A percentile compares a stretch with the other conserved stretches of the same genome.
Evolutionary conservation across 2,113 vertebrate species (phyloP).

Genomic region (Hydrochoerus hydrochaeris): DNA sequence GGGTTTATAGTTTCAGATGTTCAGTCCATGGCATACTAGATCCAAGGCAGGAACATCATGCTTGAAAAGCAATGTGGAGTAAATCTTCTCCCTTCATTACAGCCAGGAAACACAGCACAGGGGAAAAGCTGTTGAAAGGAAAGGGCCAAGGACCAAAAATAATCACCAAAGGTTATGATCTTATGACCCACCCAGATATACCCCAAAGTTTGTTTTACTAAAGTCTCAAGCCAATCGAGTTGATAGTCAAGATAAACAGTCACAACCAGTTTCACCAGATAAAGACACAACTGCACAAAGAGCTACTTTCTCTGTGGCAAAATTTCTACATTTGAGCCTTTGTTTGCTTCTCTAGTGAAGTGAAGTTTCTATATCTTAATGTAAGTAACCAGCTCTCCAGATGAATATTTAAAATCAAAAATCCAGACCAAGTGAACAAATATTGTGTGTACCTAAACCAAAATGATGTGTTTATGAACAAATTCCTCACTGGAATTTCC

Average conservation of each 20-base stretch:
- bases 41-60: not conserved
- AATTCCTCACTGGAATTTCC: not conserved
- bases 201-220: not conserved
- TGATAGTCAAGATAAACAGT: not conserved
- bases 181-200: not conserved
- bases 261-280: not conserved
- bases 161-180: not conserved
- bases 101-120: not conserved
- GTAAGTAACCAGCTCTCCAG: not conserved
- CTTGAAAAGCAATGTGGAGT: not conserved
- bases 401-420: constrained; percentile 19
- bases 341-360: not conserved
- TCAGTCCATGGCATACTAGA: not conserved
- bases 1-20: not conserved
- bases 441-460: not conserved
- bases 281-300: not conserved
- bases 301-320: not conserved
- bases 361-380: not conserved
- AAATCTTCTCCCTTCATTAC: not conserved
- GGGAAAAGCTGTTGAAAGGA: not conserved
- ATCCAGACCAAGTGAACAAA: not conserved
- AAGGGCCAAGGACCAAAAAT: not conserved
- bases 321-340: not conserved
- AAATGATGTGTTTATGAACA: not conserved
- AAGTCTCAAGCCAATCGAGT: not conserved